phyloP scores from a whole-genome alignment of 2,113 vertebrate genomes.

The Ranitomeya variabilis region DNA sequence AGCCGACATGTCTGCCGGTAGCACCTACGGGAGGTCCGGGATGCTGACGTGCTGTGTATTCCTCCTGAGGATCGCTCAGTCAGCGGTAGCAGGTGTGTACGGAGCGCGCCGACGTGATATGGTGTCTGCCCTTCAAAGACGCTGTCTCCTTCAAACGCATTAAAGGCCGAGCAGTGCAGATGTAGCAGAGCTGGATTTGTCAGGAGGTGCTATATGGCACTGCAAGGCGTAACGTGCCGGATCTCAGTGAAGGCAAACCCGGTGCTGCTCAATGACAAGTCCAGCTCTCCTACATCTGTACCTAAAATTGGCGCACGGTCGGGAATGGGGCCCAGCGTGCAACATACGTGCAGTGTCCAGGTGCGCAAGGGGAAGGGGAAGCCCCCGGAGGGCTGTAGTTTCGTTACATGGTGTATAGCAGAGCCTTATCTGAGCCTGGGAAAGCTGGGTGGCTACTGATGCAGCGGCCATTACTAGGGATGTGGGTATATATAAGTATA shows the following conservation, averaged over 20 bases:
- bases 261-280: neutral
- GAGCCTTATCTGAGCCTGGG: too few relatives aligned
- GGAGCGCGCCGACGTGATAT: neutral
- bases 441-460: too few relatives aligned
- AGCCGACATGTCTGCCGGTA: neutral
- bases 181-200: neutral
- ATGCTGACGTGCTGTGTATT: neutral
- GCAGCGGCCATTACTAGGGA: too few relatives aligned
- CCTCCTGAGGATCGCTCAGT: slow-evolving; percentile 25
- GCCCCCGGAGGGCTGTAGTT: too few relatives aligned
- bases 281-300: neutral
- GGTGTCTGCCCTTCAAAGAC: neutral
- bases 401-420: too few relatives aligned
- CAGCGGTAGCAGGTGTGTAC: slow-evolving; percentile 13
- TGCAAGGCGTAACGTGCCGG: neutral
- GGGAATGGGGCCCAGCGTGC: too few relatives aligned
- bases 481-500: neutral
- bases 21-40: neutral
- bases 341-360: too few relatives aligned
- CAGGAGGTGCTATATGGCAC: neutral
- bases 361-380: too few relatives aligned
- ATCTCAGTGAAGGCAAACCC: neutral
- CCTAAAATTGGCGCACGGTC: too few relatives aligned
- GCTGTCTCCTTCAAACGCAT: neutral
- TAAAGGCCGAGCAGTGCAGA: neutral